Percentiles rank a stretch among this genome's conserved stretches.
phyloP scores from a whole-genome alignment of 2,113 vertebrate genomes.

The Nestor notabilis region DNA sequence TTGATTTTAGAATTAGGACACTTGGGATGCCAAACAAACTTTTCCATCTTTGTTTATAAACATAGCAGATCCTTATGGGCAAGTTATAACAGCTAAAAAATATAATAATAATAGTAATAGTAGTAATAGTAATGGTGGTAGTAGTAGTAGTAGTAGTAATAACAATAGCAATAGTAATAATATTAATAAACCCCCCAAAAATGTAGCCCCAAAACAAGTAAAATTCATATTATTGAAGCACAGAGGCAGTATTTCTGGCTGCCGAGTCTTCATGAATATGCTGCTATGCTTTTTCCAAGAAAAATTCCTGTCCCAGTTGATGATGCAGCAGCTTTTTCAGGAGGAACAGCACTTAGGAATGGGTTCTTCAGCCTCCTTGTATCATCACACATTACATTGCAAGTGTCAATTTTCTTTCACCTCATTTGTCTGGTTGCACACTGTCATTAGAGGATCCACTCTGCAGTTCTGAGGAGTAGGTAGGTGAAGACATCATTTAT shows the following conservation, averaged over 20 bases:
- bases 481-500: not conserved
- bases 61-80: not conserved
- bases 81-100: not conserved
- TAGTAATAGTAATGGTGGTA: too few species aligned
- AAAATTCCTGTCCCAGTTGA: not conserved
- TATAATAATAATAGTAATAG: not conserved
- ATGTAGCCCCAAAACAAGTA: not conserved
- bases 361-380: not conserved
- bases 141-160: too few species aligned
- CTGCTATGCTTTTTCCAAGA: not conserved
- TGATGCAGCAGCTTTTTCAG: not conserved
- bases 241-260: not conserved
- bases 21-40: not conserved
- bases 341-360: not conserved
- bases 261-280: not conserved
- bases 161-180: too few species aligned
- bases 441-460: not conserved
- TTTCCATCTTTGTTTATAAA: not conserved
- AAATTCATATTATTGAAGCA: not conserved
- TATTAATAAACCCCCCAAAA: too few species aligned
- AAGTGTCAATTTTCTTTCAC: not conserved
- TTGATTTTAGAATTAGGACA: not conserved
- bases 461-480: not conserved
- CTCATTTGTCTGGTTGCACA: not conserved
- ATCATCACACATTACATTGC: not conserved